A percentile compares a stretch with the other conserved stretches of the same genome.
phyloP scores from a whole-genome alignment of 2,888 invertebrate genomes.

The Ditula angustiorana region DNA sequence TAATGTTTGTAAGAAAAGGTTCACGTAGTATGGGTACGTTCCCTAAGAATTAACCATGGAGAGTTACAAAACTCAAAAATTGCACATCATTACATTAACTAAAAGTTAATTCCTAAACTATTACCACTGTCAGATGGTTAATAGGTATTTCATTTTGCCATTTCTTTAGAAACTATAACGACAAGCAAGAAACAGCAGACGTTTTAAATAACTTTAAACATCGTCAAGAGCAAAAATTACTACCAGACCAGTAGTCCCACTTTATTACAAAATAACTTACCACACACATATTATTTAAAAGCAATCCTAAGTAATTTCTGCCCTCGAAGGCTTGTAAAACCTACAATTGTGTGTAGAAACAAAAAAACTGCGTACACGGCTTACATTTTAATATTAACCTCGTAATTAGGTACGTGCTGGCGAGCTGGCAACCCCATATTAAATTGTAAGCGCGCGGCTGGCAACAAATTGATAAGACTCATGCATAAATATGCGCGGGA shows the following conservation, averaged over 20 bases:
- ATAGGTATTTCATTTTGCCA: too few relatives aligned
- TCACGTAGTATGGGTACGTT: too few relatives aligned
- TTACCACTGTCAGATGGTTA: too few relatives aligned
- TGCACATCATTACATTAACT: too few relatives aligned
- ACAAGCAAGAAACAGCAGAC: too few relatives aligned
- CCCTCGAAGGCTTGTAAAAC: constrained; percentile 26
- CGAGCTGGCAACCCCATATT: constrained; percentile 62
- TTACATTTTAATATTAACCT: constrained; percentile 41
- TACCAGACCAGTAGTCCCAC: not conserved
- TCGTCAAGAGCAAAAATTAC: not conserved
- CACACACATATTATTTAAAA: constrained; percentile 11
- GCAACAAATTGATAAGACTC: constrained; percentile 74
- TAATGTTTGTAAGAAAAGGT: too few relatives aligned
- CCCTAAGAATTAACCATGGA: too few relatives aligned
- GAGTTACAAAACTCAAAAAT: too few relatives aligned
- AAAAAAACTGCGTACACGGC: too few relatives aligned
- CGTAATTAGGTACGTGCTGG: constrained; percentile 62
- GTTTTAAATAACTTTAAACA: too few relatives aligned
- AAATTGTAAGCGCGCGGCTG: constrained; percentile 61
- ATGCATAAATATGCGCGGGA: constrained; percentile 67
- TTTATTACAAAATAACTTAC: constrained; percentile 1
- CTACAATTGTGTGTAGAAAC: constrained; percentile 33
- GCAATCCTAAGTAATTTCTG: constrained; percentile 20
- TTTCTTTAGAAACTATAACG: too few relatives aligned
- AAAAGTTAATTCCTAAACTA: too few relatives aligned